Conservation (phyloP, 2,888 invertebrate genomes). For the Perizoma flavofasciatum region DNA sequence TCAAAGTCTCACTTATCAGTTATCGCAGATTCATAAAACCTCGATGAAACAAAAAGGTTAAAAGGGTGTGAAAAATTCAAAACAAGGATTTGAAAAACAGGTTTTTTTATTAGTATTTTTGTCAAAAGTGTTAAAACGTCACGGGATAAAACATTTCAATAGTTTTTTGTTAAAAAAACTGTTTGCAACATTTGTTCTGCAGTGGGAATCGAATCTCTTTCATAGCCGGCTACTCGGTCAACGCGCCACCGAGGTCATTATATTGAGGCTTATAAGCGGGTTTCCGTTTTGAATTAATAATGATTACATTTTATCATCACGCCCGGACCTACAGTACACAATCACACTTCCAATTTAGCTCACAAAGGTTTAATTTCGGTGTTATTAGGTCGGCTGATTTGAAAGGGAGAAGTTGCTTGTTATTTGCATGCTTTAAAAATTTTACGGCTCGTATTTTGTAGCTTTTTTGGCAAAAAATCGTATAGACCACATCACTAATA, state of each 20-base stretch:
- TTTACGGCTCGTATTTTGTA: too few species aligned
- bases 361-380: conserved; percentile 19
- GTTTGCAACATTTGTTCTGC: too few species aligned
- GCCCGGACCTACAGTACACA: conserved; percentile 14
- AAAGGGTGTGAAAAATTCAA: conserved; percentile 11
- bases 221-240: too few species aligned
- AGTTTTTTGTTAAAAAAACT: not conserved
- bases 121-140: conserved; percentile 14
- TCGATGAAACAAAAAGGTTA: conserved; percentile 11
- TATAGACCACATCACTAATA: too few species aligned
- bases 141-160: conserved; percentile 5
- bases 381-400: conserved; percentile 11
- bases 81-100: conserved; percentile 5
- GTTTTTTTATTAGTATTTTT: conserved; percentile 9
- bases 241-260: too few species aligned
- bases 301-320: conserved; percentile 10
- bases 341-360: conserved; percentile 16
- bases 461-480: too few species aligned
- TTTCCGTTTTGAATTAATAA: too few species aligned
- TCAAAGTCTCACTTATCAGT: conserved; percentile 6
- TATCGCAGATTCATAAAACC: conserved; percentile 9
- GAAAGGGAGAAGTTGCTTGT: not conserved
- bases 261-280: too few species aligned
- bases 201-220: too few species aligned
- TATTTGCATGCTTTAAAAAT: too few species aligned